These are phyloP conservation scores for Caenorhabditis plicata DNA, from an alignment of 2,888 invertebrate genomes.

Conservation along the genomic window DNA sequence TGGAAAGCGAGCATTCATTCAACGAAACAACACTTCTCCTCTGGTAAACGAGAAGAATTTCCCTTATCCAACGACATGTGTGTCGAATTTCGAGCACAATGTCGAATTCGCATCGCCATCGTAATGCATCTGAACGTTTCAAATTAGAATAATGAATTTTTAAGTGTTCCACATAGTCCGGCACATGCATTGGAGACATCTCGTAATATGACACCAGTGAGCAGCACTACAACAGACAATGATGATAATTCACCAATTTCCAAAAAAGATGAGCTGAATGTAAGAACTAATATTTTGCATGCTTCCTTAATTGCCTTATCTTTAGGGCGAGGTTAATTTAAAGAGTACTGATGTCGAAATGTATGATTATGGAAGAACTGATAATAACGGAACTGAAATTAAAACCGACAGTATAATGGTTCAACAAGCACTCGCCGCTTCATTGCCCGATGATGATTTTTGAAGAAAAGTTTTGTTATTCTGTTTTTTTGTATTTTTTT, in stretches of 20 bases:
- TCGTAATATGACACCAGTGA: constrained; percentile 8
- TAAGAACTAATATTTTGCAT: not conserved
- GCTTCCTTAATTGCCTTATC: too few relatives aligned
- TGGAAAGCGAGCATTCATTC: constrained; percentile 8
- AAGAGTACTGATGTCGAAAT: not conserved
- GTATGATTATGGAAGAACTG: not conserved
- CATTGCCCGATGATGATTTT: constrained; percentile 12
- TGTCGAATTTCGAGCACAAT: constrained; percentile 1
- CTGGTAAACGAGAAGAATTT: constrained; percentile 38
- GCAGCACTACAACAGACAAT: constrained; percentile 5
- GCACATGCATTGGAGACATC: not conserved
- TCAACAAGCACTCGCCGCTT: constrained; percentile 7
- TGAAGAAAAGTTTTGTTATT: not conserved
- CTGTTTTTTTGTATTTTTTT: not conserved
- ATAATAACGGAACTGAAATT: constrained; percentile 2
- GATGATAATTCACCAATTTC: constrained; percentile 2
- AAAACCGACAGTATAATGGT: not conserved
- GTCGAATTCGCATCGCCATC: constrained; percentile 20
- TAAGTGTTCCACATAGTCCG: constrained; percentile 29
- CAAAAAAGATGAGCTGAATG: constrained; percentile 8
- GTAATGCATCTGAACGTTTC: constrained; percentile 8
- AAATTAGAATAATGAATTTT: not conserved
- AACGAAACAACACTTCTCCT: constrained; percentile 35
- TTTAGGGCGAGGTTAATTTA: too few relatives aligned
- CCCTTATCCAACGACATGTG: constrained; percentile 31